Evolutionary conservation across 2,797 vertebrate species (phyloP).

Genomic region (Sebastes dallii): DNA sequence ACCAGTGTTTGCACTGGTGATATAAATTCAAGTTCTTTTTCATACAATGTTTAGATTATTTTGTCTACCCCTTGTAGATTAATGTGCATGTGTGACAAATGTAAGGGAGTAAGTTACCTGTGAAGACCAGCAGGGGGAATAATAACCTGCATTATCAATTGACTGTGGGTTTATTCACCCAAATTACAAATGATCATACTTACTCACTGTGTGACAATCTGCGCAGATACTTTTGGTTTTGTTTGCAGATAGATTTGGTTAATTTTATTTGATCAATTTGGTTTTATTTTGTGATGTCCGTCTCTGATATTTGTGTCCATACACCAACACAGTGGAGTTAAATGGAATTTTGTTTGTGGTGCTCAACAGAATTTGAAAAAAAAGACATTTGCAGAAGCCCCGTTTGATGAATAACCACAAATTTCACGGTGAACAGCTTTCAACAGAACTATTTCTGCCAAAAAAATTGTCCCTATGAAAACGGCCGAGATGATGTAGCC

Average conservation of each 20-base stretch:
- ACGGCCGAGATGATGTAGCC: background rate
- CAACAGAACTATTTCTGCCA: background rate
- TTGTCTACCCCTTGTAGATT: background rate
- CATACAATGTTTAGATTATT: background rate
- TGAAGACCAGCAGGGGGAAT: conserved; percentile 31
- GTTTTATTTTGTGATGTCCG: background rate
- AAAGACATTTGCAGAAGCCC: background rate
- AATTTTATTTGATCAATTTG: background rate
- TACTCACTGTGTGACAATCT: background rate
- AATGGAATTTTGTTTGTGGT: background rate
- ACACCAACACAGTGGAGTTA: background rate
- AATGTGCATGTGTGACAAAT: background rate
- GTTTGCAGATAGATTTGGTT: background rate
- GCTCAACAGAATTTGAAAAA: background rate
- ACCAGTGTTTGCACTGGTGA: background rate
- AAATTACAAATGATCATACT: background rate
- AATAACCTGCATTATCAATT: background rate
- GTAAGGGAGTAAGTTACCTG: background rate
- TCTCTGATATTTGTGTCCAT: background rate
- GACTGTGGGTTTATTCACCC: background rate
- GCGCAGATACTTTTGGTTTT: background rate
- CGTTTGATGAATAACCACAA: background rate
- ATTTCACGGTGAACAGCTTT: background rate
- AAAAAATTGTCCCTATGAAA: background rate
- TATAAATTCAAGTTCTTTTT: background rate